These are phyloP conservation scores for Chrysomela aeneicollis DNA, from an alignment of 2,888 invertebrate species.

Conservation along the genomic window DNA sequence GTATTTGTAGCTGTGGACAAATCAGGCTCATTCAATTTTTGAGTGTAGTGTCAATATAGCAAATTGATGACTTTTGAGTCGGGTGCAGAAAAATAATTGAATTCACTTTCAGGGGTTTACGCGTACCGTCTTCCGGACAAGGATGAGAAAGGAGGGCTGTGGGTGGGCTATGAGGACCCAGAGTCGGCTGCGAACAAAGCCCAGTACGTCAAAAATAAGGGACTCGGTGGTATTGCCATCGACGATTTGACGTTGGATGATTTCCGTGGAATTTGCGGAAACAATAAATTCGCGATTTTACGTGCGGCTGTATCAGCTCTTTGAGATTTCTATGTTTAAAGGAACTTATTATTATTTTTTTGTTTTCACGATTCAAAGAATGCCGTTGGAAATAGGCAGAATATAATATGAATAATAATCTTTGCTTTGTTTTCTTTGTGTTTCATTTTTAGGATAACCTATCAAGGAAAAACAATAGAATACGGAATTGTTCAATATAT, in stretches of 20 bases:
- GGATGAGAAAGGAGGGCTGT: constrained; percentile 73
- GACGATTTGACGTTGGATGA: constrained; percentile 79
- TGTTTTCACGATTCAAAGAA: constrained; percentile 1
- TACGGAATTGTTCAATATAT: too few relatives aligned
- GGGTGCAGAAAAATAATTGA: too few relatives aligned
- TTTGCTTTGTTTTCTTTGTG: too few relatives aligned
- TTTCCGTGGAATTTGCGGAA: constrained; percentile 79
- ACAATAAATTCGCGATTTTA: constrained; percentile 78
- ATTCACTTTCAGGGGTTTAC: constrained; percentile 69
- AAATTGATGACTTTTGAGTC: too few relatives aligned
- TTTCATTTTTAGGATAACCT: too few relatives aligned
- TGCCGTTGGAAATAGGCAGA: too few relatives aligned
- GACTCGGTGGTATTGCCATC: constrained; percentile 79
- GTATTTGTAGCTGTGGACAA: too few relatives aligned
- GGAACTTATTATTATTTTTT: not conserved
- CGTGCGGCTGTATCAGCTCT: constrained; percentile 65
- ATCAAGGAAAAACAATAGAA: too few relatives aligned
- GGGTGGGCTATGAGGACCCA: constrained; percentile 84
- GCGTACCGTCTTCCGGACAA: constrained; percentile 74
- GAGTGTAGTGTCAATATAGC: too few relatives aligned
- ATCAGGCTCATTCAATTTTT: too few relatives aligned
- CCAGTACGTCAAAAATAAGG: constrained; percentile 72
- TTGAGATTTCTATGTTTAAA: constrained; percentile 27
- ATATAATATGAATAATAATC: too few relatives aligned
- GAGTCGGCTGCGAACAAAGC: constrained; percentile 81